A percentile compares a stretch with the other conserved stretches of the same genome.
phyloP scores from a whole-genome alignment of 35 echinoderm and acorn worm species.

The Holothuria glaberrima region DNA sequence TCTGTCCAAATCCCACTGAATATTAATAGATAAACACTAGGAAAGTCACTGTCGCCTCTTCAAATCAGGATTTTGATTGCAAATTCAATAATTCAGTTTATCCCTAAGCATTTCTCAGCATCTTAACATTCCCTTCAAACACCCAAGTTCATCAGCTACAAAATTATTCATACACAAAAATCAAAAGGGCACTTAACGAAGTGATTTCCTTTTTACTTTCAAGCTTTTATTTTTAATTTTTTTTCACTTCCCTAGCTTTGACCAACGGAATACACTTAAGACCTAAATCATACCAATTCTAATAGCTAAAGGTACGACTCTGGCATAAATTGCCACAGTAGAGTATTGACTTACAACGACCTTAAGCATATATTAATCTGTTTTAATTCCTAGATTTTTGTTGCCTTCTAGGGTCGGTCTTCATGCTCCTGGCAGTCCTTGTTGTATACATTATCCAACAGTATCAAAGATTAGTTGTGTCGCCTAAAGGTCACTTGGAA shows the following conservation, averaged over 20 bases:
- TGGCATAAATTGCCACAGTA: conserved; percentile 26
- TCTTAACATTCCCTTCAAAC: too few relatives aligned
- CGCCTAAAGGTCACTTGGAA: conserved; percentile 1
- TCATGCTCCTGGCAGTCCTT: not conserved
- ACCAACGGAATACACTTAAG: too few relatives aligned
- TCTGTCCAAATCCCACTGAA: not conserved
- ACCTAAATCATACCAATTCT: too few relatives aligned
- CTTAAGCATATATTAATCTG: not conserved
- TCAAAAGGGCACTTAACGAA: too few relatives aligned
- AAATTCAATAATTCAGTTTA: conserved; percentile 44
- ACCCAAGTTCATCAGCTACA: too few relatives aligned
- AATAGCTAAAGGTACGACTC: not conserved
- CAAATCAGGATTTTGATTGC: too few relatives aligned
- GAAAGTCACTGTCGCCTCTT: not conserved
- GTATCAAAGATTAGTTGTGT: not conserved
- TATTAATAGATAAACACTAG: conserved; percentile 37
- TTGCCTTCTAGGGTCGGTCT: not conserved
- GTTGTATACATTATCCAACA: conserved; percentile 6
- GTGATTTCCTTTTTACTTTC: too few relatives aligned
- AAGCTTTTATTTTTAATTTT: too few relatives aligned
- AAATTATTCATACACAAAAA: too few relatives aligned
- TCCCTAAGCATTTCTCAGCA: not conserved
- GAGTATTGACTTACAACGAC: conserved; percentile 13
- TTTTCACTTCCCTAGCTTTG: too few relatives aligned
- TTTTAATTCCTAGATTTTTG: not conserved